Evolutionary conservation across 1,140 invertebrate genomes (phyloP), one percentile per base, ranked within the genome.

Genomic region (Musca domestica): DNA sequence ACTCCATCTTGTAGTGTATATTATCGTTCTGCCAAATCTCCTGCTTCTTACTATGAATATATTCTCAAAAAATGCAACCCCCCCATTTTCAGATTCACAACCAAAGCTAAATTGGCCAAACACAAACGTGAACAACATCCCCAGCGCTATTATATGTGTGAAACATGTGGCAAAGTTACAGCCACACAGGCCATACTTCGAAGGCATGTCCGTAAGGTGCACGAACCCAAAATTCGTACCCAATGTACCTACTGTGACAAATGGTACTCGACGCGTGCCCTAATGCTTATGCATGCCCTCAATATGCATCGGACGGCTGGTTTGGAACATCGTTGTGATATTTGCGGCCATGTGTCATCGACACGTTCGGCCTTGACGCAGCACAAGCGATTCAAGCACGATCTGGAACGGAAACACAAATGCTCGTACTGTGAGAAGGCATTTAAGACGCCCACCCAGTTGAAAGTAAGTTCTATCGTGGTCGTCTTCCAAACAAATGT

Each of bases 351-450:
- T 61, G 9, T 41, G 1, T 61, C 56, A n/a, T 20, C 56, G 2
- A 61, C 56, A 10, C 27, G 27, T 17, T 10, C 17, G 9, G 56
- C 56, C 1, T 19, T 61, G n/a, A 41, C 10, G 7, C 30, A 20
- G 27, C 56, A 61, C 17, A 61, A 34, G 20, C 30, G n/a, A 2
- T 61, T 17, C 34, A 61, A 61, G 72, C 75, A 30, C 76, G 77
- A 65, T 54, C 72, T 41, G 72, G 76, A 56, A 73, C 73, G 71
- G 17, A 76, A 54, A 27, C 69, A 78, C 48, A 74, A 76, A 67
- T 78, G 76, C 70, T 74, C 73, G 9, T 76, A 74, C 51, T 78
- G 76, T 63, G 75, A 78, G 17, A 78, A 78, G 69, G 74, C 75
- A 7, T 80, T 80, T 10, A 80, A 80, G 47, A 66, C 72, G 0